Evolutionary conservation across 2,888 invertebrate genomes (phyloP).

Genomic region (Archaeoteleia sp.): DNA sequence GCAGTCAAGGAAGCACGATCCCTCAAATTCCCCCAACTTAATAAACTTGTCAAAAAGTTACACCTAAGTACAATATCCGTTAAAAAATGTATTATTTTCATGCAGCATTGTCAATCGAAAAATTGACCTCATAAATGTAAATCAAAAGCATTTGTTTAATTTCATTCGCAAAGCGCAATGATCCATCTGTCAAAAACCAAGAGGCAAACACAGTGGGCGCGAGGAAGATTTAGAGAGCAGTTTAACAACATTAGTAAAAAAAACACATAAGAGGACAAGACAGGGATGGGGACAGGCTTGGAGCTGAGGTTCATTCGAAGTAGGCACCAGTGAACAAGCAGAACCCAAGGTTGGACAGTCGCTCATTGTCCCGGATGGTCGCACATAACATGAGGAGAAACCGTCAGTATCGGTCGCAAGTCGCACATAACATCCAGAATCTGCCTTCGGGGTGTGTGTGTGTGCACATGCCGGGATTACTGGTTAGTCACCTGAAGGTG

Average conservation of each 20-base stretch:
- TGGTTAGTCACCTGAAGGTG: slow-evolving; percentile 71
- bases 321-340: slow-evolving; percentile 8
- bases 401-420: neutral
- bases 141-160: neutral
- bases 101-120: slow-evolving; percentile 7
- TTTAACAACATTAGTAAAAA: slow-evolving; percentile 25
- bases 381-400: no score
- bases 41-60: no score
- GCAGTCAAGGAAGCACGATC: no score
- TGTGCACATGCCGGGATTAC: slow-evolving; percentile 69
- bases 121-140: neutral
- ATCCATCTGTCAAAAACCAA: slow-evolving; percentile 37
- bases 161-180: slow-evolving; percentile 8
- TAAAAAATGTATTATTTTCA: neutral
- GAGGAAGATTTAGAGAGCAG: slow-evolving; percentile 14
- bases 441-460: neutral
- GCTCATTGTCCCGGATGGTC: no score
- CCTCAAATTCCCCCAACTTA: no score
- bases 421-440: neutral
- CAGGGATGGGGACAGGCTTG: neutral
- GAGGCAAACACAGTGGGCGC: slow-evolving; percentile 49
- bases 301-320: slow-evolving; percentile 4
- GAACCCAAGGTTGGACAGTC: neutral
- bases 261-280: slow-evolving; percentile 14
- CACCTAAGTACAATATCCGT: no score